Evolutionary conservation across 2,113 vertebrate genomes (phyloP).

Genomic region (Daubentonia madagascariensis): DNA sequence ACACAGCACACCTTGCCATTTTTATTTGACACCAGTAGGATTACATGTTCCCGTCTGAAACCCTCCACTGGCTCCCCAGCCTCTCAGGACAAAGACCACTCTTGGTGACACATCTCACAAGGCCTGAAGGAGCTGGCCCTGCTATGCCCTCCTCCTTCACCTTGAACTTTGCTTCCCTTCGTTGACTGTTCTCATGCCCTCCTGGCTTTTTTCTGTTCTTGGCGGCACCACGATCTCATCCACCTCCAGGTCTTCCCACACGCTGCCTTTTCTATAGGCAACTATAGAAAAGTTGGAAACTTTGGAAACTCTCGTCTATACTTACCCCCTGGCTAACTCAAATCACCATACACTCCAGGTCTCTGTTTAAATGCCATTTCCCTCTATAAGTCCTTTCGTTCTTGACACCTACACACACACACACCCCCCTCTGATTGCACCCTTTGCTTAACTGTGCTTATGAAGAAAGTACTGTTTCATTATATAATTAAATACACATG

Average conservation of each 20-base stretch:
- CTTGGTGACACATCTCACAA: too few relatives aligned
- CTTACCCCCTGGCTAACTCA: neutral
- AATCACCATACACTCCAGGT: neutral
- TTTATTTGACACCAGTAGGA: neutral
- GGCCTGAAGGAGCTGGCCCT: too few relatives aligned
- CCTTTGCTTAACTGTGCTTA: neutral
- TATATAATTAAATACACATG: neutral
- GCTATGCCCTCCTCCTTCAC: neutral
- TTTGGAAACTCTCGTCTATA: neutral
- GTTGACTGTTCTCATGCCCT: neutral
- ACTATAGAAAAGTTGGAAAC: too few relatives aligned
- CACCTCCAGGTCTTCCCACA: neutral
- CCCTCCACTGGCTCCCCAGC: neutral
- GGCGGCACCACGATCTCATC: rapidly evolving
- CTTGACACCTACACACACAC: too few relatives aligned
- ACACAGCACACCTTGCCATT: rapidly evolving
- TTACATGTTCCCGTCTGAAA: neutral
- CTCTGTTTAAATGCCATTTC: neutral
- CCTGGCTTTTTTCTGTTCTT: neutral
- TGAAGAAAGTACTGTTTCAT: neutral
- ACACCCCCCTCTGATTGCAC: neutral
- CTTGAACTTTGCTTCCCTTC: neutral
- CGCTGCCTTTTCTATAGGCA: neutral
- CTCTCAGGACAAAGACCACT: neutral
- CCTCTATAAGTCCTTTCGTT: neutral